Evolutionary conservation across 1,140 invertebrate genomes (phyloP), one percentile per base, ranked within the genome.

Genomic region (Harlomillsia oculata): DNA sequence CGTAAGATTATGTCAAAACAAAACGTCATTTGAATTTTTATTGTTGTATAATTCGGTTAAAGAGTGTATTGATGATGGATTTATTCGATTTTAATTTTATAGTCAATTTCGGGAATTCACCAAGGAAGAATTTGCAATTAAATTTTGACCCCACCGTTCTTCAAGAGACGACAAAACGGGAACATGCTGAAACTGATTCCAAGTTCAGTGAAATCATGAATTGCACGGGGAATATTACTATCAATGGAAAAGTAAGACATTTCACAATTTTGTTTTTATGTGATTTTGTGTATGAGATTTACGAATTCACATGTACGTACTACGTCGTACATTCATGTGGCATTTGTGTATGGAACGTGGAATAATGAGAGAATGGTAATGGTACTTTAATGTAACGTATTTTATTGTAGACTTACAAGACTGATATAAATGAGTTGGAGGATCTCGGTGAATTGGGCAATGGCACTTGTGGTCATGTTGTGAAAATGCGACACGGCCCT

Each of bases 391-490:
- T 45, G 16, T n/a, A 14, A 28, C 29, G 3, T 32, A 20, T 52
- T 41, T 13, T 50, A 16, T 29, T 52, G 32, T 71, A 81, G 65
- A 80, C 82, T 67, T 88, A 89, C 74, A 79, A 82, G 28, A 89
- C 87, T n/a, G 81, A 85, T 59, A 85, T 91, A 66, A 81, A 84
- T 65, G 89, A 96, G 68, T 76, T 96, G 66, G 82, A 90, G 67
- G 81, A 88, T 66, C 72, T 94, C 30, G 89, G 90, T 8, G 92
- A 96, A 71, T 75, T 97, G 40, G 95, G 94, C 53, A 89, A 88
- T 72, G 95, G 94, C 4, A 96, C 92, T 6, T 97, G 90, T 72
- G 93, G 93, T n/a, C 89, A 95, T 74, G 94, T 97, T 8, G 87
- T 94, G 2, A 93, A 94, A 75, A 97, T 97, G 94, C 74, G 80